phyloP scores from a whole-genome alignment of 2,797 vertebrate species.

The Sebastes taczanowskii region DNA sequence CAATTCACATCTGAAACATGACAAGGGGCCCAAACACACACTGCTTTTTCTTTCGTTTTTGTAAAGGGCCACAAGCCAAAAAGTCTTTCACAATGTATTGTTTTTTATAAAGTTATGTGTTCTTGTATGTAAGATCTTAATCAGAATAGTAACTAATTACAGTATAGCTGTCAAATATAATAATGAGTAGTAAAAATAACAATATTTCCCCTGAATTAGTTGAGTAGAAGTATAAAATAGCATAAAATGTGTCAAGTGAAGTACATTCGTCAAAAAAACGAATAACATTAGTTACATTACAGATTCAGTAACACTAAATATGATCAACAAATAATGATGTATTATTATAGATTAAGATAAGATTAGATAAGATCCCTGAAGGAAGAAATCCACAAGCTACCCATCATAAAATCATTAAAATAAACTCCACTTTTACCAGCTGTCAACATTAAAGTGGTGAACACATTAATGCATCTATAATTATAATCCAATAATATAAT shows the following conservation, averaged over 20 bases:
- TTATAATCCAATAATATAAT: no score
- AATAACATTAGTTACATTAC: not conserved
- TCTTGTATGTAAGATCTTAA: not conserved
- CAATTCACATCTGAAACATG: not conserved
- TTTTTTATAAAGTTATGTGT: not conserved
- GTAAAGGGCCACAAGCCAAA: not conserved
- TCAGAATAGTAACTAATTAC: not conserved
- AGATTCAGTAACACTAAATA: not conserved
- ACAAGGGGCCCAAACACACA: not conserved
- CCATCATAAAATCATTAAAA: not conserved
- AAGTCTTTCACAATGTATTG: not conserved
- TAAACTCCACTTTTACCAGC: not conserved
- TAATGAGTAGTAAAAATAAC: not conserved
- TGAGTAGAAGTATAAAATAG: not conserved
- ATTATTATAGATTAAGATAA: not conserved
- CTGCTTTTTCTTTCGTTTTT: not conserved
- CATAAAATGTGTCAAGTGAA: no score
- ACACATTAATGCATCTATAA: no score
- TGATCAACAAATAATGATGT: not conserved
- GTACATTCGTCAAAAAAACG: no score
- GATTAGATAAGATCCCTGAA: not conserved
- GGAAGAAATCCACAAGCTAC: not conserved
- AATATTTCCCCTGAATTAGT: not conserved
- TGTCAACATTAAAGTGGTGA: no score
- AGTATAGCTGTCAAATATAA: not conserved